Evolutionary conservation across 2,888 invertebrate species (phyloP).

Genomic region (Ichneumoninae sp.): DNA sequence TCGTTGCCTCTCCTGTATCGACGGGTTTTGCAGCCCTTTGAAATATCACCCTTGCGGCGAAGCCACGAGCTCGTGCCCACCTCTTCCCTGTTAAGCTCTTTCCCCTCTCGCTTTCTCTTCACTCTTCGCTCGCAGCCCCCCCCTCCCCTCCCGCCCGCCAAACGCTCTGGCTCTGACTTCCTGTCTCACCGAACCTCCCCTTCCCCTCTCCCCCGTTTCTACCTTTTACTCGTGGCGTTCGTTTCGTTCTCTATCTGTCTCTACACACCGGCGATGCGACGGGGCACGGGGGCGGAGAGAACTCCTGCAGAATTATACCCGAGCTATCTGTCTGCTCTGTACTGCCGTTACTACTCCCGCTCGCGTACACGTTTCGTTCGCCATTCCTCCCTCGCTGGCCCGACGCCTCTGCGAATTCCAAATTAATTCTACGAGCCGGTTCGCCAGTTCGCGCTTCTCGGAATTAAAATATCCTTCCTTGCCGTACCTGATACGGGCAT

Average conservation of each 20-base stretch:
- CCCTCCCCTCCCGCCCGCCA: conserved; percentile 18
- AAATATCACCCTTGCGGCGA: conserved; percentile 73
- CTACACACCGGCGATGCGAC: not conserved
- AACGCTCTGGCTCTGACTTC: conserved; percentile 40
- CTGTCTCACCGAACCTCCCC: conserved; percentile 32
- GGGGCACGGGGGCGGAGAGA: not conserved
- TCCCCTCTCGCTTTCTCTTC: conserved; percentile 34
- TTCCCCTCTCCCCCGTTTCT: conserved; percentile 27
- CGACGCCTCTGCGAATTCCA: conserved; percentile 49
- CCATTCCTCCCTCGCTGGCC: conserved; percentile 50
- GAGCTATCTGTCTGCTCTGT: conserved; percentile 59
- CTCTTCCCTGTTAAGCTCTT: conserved; percentile 58
- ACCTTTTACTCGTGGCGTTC: conserved; percentile 43
- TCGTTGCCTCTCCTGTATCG: conserved; percentile 74
- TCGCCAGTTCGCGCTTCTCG: conserved; percentile 39
- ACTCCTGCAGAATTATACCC: conserved; percentile 57
- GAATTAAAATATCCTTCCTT: conserved; percentile 57
- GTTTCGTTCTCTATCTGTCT: conserved; percentile 26
- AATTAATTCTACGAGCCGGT: conserved; percentile 61
- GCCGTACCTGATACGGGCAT: conserved; percentile 46
- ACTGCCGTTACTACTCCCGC: conserved; percentile 33
- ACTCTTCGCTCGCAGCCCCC: conserved; percentile 19
- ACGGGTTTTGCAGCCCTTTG: conserved; percentile 76
- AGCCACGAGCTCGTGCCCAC: conserved; percentile 53
- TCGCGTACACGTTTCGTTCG: conserved; percentile 36